A percentile compares a stretch with the other conserved stretches of the same genome.
These are phyloP conservation scores for Sander vitreus DNA, from an alignment of 2,113 vertebrate genomes.

Conservation along the genomic window DNA sequence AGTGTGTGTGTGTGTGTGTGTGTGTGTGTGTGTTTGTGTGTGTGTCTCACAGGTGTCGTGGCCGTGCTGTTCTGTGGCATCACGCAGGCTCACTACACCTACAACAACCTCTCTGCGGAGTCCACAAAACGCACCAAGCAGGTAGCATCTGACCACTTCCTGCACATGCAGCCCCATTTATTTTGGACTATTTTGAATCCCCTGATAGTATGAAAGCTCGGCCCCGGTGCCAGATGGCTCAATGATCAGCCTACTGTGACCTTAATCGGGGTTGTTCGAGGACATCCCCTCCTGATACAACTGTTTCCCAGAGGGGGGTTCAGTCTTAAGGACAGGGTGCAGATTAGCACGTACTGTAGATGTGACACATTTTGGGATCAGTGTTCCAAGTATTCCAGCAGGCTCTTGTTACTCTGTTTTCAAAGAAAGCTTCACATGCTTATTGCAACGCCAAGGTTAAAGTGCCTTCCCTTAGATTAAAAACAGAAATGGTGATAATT, in stretches of 20 bases:
- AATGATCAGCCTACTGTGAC: constrained; percentile 69
- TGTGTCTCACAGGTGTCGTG: constrained; percentile 88
- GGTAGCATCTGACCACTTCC: constrained; percentile 75
- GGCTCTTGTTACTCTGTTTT: neutral
- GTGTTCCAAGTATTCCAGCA: neutral
- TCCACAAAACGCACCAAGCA: constrained; percentile 96
- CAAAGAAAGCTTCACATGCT: neutral
- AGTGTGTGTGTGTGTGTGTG: neutral
- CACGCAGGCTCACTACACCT: constrained; percentile 96
- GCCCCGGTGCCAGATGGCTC: constrained; percentile 69
- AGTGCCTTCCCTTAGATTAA: neutral
- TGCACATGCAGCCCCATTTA: neutral
- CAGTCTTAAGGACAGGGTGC: constrained; percentile 44
- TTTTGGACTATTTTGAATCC: neutral
- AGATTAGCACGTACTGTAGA: constrained; percentile 55
- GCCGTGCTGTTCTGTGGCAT: constrained; percentile 97
- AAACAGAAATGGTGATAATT: neutral
- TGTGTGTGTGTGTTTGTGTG: constrained; percentile 14
- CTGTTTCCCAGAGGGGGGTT: constrained; percentile 34
- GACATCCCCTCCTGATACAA: constrained; percentile 53
- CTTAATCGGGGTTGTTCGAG: constrained; percentile 73
- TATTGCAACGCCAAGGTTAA: neutral
- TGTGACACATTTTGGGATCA: constrained; percentile 27
- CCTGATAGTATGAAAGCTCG: neutral
- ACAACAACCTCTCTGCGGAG: constrained; percentile 94